These are phyloP conservation scores for Neogale vison DNA, from an alignment of 2,113 vertebrate species.

Conservation along the genomic window DNA sequence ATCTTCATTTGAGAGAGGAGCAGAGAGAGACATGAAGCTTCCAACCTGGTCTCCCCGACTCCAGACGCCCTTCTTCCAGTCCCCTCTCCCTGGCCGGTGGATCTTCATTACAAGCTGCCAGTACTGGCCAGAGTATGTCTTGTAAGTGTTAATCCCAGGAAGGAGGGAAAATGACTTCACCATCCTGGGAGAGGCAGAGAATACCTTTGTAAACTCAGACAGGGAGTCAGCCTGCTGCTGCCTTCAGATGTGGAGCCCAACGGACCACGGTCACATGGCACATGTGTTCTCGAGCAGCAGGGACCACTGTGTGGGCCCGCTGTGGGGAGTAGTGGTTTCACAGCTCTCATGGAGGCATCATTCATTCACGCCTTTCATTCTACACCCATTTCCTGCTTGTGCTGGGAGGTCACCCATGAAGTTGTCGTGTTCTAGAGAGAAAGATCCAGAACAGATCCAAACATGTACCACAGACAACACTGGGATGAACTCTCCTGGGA, in stretches of 20 bases:
- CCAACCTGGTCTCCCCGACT: too few relatives aligned
- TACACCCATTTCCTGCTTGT: background rate
- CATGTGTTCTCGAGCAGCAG: accelerated
- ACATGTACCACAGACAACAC: accelerated
- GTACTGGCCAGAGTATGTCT: background rate
- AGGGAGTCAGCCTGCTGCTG: accelerated
- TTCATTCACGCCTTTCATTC: background rate
- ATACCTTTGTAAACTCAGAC: too few relatives aligned
- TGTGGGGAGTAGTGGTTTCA: accelerated
- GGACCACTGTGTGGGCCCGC: accelerated
- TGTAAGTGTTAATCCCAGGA: background rate
- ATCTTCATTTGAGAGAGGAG: background rate
- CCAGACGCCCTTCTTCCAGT: accelerated
- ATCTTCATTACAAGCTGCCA: background rate
- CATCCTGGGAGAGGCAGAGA: background rate
- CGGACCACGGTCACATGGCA: background rate
- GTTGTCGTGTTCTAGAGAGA: background rate
- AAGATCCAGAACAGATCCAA: background rate
- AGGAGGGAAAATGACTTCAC: background rate
- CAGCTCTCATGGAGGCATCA: too few relatives aligned
- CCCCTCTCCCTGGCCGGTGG: background rate
- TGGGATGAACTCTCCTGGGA: background rate
- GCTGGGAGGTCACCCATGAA: background rate
- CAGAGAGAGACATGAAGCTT: accelerated
- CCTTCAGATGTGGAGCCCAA: accelerated